Evolutionary conservation across 30 jellyfish, hydroid and myxozoan species (phyloP), one percentile per base, ranked within the genome.

Genomic region (Aurelia coerulea): DNA sequence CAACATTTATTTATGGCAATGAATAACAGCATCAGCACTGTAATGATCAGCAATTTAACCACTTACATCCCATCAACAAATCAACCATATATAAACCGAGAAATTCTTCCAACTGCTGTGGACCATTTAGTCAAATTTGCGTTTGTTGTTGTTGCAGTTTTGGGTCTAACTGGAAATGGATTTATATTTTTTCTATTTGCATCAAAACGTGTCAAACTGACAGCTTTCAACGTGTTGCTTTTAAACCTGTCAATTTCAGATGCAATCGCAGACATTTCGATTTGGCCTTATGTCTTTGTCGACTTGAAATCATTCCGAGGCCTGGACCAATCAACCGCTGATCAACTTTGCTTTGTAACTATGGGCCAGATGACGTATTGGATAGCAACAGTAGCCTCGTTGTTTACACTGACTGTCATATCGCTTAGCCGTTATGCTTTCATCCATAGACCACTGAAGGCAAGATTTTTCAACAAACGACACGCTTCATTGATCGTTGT

Each of bases 341-440:
- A 84, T 60, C 37, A 64, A 29, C 51, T 89, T 4, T 94, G 99
- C 72, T 92, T 90, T 9, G 5, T 94, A 5, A 80, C 94, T 17
- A 96, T 89, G 88, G 99, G 99, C 2, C 94, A 89, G 81, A 68
- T 81, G 72, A 60, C 87, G 62, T 94, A 89, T 67, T 94, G 92
- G 85, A 41, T 89, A 16, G 91, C 86, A 19, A 86, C 99, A 19
- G 53, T 81, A 34, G 99, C 91, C 29, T 78, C 99, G 37, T n/a
- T 94, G 14, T 73, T 94, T 56, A 94, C 97, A 31, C 77, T 94
- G 63, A 32, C 95, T 52, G 95, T 94, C 13, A 79, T 94, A 10
- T 94, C 99, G 10, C 75, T 94, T 13, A 89, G 96, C 69, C 93
- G 99, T 39, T 94, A 94, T 64, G 52, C 89, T n/a, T 92, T 85